A percentile compares a stretch with the other conserved stretches of the same genome.
Evolutionary conservation across 2,888 invertebrate genomes (phyloP).

Genomic region (Morpho deidamia): DNA sequence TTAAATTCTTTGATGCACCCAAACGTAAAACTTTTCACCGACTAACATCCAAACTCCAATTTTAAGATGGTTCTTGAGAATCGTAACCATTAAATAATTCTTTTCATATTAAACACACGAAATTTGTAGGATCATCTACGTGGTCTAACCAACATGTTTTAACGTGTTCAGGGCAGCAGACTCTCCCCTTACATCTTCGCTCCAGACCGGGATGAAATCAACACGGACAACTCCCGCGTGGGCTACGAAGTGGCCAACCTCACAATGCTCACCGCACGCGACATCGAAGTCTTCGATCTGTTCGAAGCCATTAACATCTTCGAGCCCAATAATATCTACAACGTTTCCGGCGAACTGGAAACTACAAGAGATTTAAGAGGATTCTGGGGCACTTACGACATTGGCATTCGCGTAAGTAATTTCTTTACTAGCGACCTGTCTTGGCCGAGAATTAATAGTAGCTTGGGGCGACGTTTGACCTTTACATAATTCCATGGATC

Average conservation of each 20-base stretch:
- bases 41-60: too few relatives aligned
- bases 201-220: conserved; percentile 73
- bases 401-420: conserved; percentile 67
- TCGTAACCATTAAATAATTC: too few relatives aligned
- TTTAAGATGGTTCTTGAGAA: too few relatives aligned
- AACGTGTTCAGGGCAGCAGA: conserved; percentile 37
- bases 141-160: too few relatives aligned
- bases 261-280: conserved; percentile 35
- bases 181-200: conserved; percentile 58
- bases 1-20: too few relatives aligned
- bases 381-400: conserved; percentile 77
- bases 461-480: too few relatives aligned
- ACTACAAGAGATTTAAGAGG: conserved; percentile 63
- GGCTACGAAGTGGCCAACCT: conserved; percentile 63
- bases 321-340: conserved; percentile 31
- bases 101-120: too few relatives aligned
- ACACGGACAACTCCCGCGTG: conserved; percentile 73
- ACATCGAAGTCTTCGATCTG: conserved; percentile 42
- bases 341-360: conserved; percentile 59
- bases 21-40: too few relatives aligned
- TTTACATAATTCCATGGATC: too few relatives aligned
- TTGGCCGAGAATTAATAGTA: too few relatives aligned
- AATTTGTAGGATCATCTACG: too few relatives aligned
- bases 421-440: too few relatives aligned
- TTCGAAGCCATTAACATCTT: conserved; percentile 31